Conservation (phyloP, 2,888 invertebrate species). For the Drosophila meridiana region DNA sequence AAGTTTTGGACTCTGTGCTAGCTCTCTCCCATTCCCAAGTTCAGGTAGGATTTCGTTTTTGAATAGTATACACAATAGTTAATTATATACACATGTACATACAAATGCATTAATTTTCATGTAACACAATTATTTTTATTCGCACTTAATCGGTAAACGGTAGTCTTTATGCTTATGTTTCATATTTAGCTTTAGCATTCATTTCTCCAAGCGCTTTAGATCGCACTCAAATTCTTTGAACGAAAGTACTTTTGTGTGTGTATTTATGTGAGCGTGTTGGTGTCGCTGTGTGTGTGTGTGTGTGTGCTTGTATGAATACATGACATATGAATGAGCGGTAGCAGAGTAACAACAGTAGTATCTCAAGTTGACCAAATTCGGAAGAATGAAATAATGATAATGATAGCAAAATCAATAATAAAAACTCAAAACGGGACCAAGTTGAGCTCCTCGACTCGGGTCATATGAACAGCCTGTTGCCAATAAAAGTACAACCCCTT, state of each 20-base stretch:
- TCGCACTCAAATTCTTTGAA: slow-evolving; percentile 50
- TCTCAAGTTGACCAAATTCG: slow-evolving; percentile 36
- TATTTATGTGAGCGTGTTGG: slow-evolving; percentile 6
- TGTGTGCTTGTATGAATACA: slow-evolving; percentile 28
- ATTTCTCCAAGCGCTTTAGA: slow-evolving; percentile 67
- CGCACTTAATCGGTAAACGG: slow-evolving; percentile 59
- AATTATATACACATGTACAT: slow-evolving; percentile 55
- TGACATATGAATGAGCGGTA: slow-evolving; percentile 53
- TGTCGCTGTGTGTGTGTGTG: slow-evolving; percentile 8
- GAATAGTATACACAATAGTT: slow-evolving; percentile 73
- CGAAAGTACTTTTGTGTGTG: slow-evolving; percentile 18
- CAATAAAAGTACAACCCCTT: slow-evolving; percentile 33
- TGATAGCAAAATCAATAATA: slow-evolving; percentile 45
- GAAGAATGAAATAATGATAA: slow-evolving; percentile 55
- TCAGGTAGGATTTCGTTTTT: slow-evolving; percentile 82
- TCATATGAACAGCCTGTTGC: slow-evolving; percentile 26
- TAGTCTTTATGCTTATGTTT: slow-evolving; percentile 47
- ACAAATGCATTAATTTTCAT: slow-evolving; percentile 55
- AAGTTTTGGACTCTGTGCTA: slow-evolving; percentile 82
- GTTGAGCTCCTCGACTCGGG: slow-evolving; percentile 19
- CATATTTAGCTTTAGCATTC: slow-evolving; percentile 79
- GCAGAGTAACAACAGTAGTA: slow-evolving; percentile 43
- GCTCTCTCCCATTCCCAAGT: slow-evolving; percentile 86
- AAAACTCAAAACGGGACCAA: slow-evolving; percentile 34
- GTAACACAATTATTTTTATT: slow-evolving; percentile 51